Conservation (phyloP, 2,797 vertebrate species). For the Platalea minor region DNA sequence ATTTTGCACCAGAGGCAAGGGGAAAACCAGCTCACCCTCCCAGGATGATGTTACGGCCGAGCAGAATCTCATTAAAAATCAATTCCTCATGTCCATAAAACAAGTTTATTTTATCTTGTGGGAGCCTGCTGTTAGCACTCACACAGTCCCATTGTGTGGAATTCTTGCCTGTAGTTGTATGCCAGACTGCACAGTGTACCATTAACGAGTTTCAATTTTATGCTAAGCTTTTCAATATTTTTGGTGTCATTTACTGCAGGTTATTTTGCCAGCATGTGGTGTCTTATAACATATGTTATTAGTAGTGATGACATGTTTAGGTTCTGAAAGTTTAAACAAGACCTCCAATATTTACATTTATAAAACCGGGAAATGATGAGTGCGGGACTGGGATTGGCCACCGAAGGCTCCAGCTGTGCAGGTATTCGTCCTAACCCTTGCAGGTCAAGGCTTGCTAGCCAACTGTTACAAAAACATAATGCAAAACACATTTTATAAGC, state of each 20-base stretch:
- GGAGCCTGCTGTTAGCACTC: slow-evolving; percentile 71
- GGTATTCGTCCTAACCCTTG: slow-evolving; percentile 49
- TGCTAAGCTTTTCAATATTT: slow-evolving; percentile 76
- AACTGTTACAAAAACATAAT: slow-evolving; percentile 62
- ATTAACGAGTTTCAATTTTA: slow-evolving; percentile 75
- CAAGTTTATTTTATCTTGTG: slow-evolving; percentile 79
- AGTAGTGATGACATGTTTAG: slow-evolving; percentile 62
- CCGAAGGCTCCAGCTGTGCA: slow-evolving; percentile 48
- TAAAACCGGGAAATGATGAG: slow-evolving; percentile 44
- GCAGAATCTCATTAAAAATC: slow-evolving; percentile 80
- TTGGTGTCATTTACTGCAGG: slow-evolving; percentile 67
- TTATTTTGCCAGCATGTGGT: slow-evolving; percentile 62
- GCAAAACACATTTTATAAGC: slow-evolving; percentile 58
- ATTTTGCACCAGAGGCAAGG: slow-evolving; percentile 57
- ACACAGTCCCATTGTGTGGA: slow-evolving; percentile 73
- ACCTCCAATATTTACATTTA: slow-evolving; percentile 68
- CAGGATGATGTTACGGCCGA: slow-evolving; percentile 71
- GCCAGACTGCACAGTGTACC: slow-evolving; percentile 61
- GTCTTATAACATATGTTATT: slow-evolving; percentile 72
- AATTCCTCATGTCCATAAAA: slow-evolving; percentile 77
- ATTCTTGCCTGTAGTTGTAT: slow-evolving; percentile 64
- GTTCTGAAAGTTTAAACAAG: slow-evolving; percentile 67
- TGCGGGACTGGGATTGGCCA: slow-evolving; percentile 21
- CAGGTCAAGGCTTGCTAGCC: slow-evolving; percentile 58
- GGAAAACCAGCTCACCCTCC: slow-evolving; percentile 67